Conservation (phyloP, 1,140 invertebrate genomes). For the Eumeta japonica region DNA sequence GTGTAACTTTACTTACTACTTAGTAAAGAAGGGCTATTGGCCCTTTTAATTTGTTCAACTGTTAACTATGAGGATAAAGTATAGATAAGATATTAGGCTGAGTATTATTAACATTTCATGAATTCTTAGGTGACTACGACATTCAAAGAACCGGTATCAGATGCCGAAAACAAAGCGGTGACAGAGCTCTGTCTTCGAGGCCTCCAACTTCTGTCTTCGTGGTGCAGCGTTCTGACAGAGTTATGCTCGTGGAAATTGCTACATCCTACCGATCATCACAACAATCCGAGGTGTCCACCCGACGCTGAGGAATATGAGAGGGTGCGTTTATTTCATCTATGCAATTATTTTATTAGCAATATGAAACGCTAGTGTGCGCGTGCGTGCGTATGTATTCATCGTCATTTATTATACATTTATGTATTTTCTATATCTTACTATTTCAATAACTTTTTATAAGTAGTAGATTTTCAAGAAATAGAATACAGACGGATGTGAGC, state of each 20-base stretch:
- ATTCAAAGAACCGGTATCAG: constrained; percentile 88
- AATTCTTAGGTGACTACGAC: constrained; percentile 76
- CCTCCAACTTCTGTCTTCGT: constrained; percentile 90
- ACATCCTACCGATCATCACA: constrained; percentile 96
- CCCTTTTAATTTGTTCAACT: no score
- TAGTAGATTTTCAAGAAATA: no score
- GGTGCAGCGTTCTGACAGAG: constrained; percentile 97
- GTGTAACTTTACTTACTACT: no score
- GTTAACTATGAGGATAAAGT: no score
- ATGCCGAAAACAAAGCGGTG: constrained; percentile 91
- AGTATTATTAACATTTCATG: not conserved
- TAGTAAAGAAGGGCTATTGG: no score
- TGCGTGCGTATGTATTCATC: no score
- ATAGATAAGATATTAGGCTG: not conserved
- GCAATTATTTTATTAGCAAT: not conserved
- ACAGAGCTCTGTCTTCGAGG: constrained; percentile 89
- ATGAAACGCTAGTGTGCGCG: no score
- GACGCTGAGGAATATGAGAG: constrained; percentile 99
- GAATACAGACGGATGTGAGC: no score
- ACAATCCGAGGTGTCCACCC: constrained; percentile 91
- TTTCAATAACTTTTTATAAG: no score
- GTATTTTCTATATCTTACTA: no score
- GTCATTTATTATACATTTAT: no score
- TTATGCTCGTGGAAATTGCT: constrained; percentile 97
- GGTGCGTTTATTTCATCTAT: constrained; percentile 46